Evolutionary conservation across 2,113 vertebrate species (phyloP), one percentile per base, ranked within the genome.

Genomic region (Saguinus midas): DNA sequence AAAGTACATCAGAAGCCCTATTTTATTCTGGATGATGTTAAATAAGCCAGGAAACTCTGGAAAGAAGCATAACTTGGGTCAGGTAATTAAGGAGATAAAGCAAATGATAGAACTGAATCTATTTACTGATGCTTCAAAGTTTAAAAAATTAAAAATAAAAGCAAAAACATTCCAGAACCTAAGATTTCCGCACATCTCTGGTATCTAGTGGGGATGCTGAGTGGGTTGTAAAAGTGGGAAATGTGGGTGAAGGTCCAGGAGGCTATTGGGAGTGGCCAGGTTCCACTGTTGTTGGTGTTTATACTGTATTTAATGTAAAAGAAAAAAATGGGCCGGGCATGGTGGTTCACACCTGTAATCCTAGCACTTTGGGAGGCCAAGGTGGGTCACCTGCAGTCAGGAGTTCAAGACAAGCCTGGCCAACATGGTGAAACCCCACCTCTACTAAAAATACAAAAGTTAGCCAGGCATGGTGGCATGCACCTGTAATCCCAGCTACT

Each of bases 41-140:
- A 17, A 25, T 78, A 82, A 95, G 23, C 52, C 8, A 23, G 64
- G 43, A 79, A 78, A 90, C 52, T 86, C 76, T 90, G 40, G 72
- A 97, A 93, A 86, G 78, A 93, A 92, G 29, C 17, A 89, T 58
- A 50, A 70, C 45, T 91, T 96, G 21, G 8, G n/a, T 70, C 21
- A 43, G 43, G n/a, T 80, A 82, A 92, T 61, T 91, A 73, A 93
- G 45, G n/a, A 94, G 66, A 76, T 87, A 64, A 94, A 58, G 43
- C 45, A 55, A 48, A n/a, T 29, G 37, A 29, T 6, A 81, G 35
- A 93, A 91, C 55, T 87, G 83, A 93, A 17, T 32, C 66, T 91
- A 58, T 52, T 96, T 80, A 52, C 35, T 90, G 78, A 80, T 32
- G 61, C 20, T 10, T 87, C 27, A 16, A 87, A 29, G 6, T 87